Conservation (phyloP, 2,888 invertebrate species). For the Acronicta alni region DNA sequence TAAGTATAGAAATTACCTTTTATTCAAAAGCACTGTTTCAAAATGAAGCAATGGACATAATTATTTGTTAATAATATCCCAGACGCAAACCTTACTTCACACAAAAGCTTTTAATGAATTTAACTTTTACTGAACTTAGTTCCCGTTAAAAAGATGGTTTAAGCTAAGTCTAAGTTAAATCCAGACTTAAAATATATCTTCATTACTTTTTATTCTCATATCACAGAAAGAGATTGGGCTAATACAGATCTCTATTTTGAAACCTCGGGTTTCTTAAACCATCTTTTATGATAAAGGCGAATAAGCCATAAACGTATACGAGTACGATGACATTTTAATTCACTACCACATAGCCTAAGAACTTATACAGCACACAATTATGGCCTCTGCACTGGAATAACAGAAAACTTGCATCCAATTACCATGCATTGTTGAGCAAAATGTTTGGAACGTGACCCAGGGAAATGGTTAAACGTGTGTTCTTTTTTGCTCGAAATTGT, state of each 20-base stretch:
- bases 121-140: constrained; percentile 10
- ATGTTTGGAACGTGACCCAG: not conserved
- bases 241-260: too few relatives aligned
- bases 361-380: constrained; percentile 43
- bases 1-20: not conserved
- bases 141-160: too few relatives aligned
- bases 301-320: constrained; percentile 18
- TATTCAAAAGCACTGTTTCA: not conserved
- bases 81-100: not conserved
- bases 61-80: not conserved
- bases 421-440: constrained; percentile 34
- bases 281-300: too few relatives aligned
- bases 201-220: too few relatives aligned
- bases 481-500: constrained; percentile 19
- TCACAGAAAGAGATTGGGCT: too few relatives aligned
- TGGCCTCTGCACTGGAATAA: constrained; percentile 50
- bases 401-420: constrained; percentile 30
- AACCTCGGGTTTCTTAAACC: too few relatives aligned
- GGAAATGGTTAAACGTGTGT: not conserved
- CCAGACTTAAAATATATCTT: too few relatives aligned
- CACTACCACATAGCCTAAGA: constrained; percentile 24
- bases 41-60: constrained; percentile 4
- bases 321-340: constrained; percentile 23
- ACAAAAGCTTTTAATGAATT: constrained; percentile 22
- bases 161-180: too few relatives aligned